A percentile compares a stretch with the other conserved stretches of the same genome.
These are phyloP conservation scores for Iselma pallidipennis DNA, from an alignment of 2,888 invertebrate genomes.

Conservation along the genomic window DNA sequence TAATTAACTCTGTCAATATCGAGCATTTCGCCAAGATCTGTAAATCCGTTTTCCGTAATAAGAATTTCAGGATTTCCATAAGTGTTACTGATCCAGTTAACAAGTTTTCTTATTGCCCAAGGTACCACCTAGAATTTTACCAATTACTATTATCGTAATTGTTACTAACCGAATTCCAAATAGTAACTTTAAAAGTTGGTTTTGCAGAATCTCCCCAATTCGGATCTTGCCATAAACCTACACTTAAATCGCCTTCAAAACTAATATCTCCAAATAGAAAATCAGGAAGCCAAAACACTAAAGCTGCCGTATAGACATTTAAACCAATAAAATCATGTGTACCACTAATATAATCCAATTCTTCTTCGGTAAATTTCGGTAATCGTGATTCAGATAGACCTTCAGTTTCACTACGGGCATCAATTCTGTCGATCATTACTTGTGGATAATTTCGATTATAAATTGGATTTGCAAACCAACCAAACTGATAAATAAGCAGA, in stretches of 20 bases:
- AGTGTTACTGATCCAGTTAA: constrained; percentile 9
- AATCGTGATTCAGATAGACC: constrained; percentile 63
- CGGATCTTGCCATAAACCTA: neutral
- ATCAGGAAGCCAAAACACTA: constrained; percentile 47
- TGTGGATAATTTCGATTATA: constrained; percentile 69
- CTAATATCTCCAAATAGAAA: neutral
- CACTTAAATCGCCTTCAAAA: constrained; percentile 7
- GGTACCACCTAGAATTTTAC: constrained; percentile 30
- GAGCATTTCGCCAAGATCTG: constrained; percentile 9
- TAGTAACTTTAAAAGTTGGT: constrained; percentile 9
- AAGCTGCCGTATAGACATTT: constrained; percentile 71
- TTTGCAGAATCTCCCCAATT: constrained; percentile 14
- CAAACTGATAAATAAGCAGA: constrained; percentile 27
- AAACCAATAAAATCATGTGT: constrained; percentile 74
- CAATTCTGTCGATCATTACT: constrained; percentile 64
- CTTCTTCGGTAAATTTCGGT: constrained; percentile 63
- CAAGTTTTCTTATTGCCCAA: constrained; percentile 29
- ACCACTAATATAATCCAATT: constrained; percentile 63
- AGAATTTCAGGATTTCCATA: constrained; percentile 9
- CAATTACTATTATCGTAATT: neutral
- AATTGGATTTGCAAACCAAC: constrained; percentile 60
- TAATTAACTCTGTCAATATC: constrained; percentile 27
- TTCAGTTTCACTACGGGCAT: constrained; percentile 56
- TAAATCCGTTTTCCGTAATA: constrained; percentile 12
- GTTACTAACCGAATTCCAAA: neutral